Percentiles rank a stretch among this genome's conserved stretches.
Evolutionary conservation across 2,797 vertebrate species (phyloP).

Genomic region (Pipistrellus kuhlii): DNA sequence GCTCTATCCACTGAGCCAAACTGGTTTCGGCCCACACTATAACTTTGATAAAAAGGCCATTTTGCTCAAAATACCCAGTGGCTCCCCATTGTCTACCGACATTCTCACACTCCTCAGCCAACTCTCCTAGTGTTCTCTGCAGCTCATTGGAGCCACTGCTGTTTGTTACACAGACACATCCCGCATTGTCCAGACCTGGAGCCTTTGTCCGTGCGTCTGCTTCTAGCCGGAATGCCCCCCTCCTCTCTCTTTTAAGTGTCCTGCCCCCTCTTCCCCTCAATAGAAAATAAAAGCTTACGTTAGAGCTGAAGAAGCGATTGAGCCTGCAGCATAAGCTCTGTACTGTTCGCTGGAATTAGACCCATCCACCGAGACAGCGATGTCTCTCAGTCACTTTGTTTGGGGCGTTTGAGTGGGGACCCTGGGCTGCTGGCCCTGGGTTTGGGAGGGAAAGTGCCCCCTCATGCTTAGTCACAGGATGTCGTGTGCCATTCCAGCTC

Average conservation of each 20-base stretch:
- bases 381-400: background rate
- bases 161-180: background rate
- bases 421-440: accelerated
- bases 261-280: constrained; percentile 8
- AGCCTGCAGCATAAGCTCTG: constrained; percentile 23
- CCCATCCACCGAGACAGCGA: background rate
- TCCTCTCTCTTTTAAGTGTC: background rate
- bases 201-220: background rate
- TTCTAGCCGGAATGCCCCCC: background rate
- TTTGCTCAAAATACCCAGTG: background rate
- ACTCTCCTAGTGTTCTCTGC: background rate
- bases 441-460: background rate
- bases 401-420: background rate
- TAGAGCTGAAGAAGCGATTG: constrained; percentile 55
- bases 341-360: constrained; percentile 9
- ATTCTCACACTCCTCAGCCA: constrained; percentile 39
- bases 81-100: background rate
- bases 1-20: too few species aligned
- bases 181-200: background rate
- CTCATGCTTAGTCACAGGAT: constrained; percentile 65
- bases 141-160: background rate
- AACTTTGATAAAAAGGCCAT: background rate
- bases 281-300: constrained; percentile 34
- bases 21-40: background rate
- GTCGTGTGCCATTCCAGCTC: background rate